Evolutionary conservation across 1,140 invertebrate species (phyloP), one percentile per base, ranked within the genome.

Genomic region (Ceratina australensis): DNA sequence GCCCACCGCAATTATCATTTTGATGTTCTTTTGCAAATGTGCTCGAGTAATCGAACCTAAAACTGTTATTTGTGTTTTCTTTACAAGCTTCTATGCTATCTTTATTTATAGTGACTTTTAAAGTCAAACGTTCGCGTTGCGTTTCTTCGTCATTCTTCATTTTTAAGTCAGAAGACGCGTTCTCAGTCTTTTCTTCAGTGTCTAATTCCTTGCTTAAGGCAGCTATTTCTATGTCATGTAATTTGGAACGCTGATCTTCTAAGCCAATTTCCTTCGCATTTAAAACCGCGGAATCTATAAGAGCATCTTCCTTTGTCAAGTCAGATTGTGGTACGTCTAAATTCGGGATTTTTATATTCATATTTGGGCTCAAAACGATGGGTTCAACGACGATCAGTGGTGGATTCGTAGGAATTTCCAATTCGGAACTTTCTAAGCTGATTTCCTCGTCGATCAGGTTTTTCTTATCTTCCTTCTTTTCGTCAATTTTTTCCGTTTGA

Each of bases 381-480:
- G 33, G 33, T 10, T n/a, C 4, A 15, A 47, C 5, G 33, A 42
- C 5, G 3, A 57, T 24, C n/a, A 72, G n/a, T 1, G 42, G 3
- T 1, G 54, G 52, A 22, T 74, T 33, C 1, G 33, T 1, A n/a
- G 13, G 28, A 13, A 12, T 56, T 49, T 82, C 57, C 0, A 79
- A 60, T 0, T 78, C 59, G 1, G 89, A 82, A 18, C 88, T 86
- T 10, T 91, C 85, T 0, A 92, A 79, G n/a, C 87, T 68, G 49
- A 91, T 82, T 67, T 92, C 88, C 67, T 92, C 90, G 0, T 90
- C 86, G 0, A 85, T 86, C 8, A 91, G 71, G 72, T 88, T 89
- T 8, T 71, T 88, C 56, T 90, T 92, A 15, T 80, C 78, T 7
- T 72, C 81, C 33, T 76, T 81, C 16, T 81, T 80, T 0, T 81